phyloP scores from a whole-genome alignment of 1,140 invertebrate species.

The Drosophila elegans region DNA sequence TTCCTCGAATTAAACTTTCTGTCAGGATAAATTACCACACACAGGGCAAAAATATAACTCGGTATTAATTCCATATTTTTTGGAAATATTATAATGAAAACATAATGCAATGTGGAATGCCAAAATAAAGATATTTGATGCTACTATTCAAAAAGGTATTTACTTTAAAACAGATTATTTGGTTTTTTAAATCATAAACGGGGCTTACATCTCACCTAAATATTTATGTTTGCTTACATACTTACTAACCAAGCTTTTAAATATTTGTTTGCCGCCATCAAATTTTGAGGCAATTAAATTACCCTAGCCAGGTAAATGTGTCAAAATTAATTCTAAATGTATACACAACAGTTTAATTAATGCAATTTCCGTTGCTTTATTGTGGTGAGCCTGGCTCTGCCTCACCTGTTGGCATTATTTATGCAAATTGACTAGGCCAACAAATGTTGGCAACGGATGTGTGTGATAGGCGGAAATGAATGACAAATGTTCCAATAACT shows the following conservation, averaged over 20 bases:
- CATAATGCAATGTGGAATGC: no score
- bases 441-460: slow-evolving; percentile 44
- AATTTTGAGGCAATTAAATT: slow-evolving; percentile 4
- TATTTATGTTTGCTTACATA: slow-evolving; percentile 3
- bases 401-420: slow-evolving; percentile 55
- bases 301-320: slow-evolving; percentile 12
- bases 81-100: no score
- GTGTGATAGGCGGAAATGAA: slow-evolving; percentile 25
- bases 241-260: not conserved
- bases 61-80: no score
- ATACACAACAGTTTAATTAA: slow-evolving; percentile 47
- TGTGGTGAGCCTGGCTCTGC: slow-evolving; percentile 10
- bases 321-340: slow-evolving; percentile 47
- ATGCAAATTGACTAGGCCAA: slow-evolving; percentile 25
- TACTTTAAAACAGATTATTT: no score
- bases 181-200: not conserved
- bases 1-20: slow-evolving; percentile 34
- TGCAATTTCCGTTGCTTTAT: slow-evolving; percentile 44
- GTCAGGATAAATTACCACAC: slow-evolving; percentile 1
- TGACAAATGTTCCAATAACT: slow-evolving; percentile 52
- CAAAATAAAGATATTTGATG: no score
- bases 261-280: slow-evolving; percentile 20
- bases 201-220: not conserved
- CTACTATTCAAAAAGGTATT: no score
- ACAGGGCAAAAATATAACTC: not conserved